These are phyloP conservation scores for Eulemur mongoz DNA, from an alignment of 2,797 vertebrate genomes.

Conservation along the genomic window DNA sequence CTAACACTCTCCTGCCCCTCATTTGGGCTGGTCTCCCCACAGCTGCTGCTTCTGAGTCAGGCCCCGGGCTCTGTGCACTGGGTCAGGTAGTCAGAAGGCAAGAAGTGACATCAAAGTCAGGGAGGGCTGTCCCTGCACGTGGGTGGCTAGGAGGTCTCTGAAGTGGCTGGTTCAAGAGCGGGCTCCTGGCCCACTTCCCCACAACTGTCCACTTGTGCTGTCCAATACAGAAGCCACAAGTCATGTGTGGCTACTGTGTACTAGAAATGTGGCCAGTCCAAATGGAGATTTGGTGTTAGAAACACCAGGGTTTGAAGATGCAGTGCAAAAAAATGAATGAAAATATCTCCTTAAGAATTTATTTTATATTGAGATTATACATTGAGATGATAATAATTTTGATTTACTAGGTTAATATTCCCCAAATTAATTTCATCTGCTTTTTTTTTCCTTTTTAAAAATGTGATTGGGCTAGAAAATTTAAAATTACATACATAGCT, in stretches of 20 bases:
- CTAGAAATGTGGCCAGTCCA: background rate
- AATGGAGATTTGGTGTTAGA: background rate
- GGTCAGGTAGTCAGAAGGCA: too few species aligned
- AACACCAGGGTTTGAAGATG: background rate
- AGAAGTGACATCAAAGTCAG: background rate
- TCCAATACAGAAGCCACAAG: background rate
- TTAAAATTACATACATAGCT: background rate
- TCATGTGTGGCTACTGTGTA: accelerated
- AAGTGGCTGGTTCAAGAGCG: background rate
- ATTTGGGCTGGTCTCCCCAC: too few species aligned
- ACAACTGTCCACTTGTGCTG: background rate
- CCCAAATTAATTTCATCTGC: background rate
- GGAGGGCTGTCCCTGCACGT: background rate
- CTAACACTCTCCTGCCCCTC: background rate
- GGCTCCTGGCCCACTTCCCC: background rate
- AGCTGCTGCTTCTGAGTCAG: background rate
- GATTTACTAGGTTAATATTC: background rate
- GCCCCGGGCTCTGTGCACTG: background rate
- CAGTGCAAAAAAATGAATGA: background rate
- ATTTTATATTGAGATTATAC: background rate
- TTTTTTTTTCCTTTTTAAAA: background rate
- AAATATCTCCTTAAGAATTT: background rate
- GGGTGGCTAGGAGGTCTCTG: background rate
- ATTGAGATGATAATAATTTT: background rate
- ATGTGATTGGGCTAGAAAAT: background rate